Evolutionary conservation across 2,888 invertebrate species (phyloP), one percentile per base, ranked within the genome.

Genomic region (Dorcus parallelipipedus): DNA sequence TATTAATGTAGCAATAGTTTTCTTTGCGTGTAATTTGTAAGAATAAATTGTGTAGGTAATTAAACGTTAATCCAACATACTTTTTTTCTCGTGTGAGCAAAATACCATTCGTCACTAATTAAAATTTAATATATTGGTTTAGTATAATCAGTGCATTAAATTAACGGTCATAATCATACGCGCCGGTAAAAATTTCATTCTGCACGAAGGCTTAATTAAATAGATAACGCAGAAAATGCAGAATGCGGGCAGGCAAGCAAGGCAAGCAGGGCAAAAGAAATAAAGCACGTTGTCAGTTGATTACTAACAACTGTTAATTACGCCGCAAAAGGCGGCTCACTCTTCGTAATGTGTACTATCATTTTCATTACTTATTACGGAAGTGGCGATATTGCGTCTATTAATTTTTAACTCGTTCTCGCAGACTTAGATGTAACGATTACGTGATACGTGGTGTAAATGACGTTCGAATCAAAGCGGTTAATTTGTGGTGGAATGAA

Each of bases 291-390:
- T 48, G 57, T 52, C 52, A 48, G 57, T 45, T 43, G 57, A 57
- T 57, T 47, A 38, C 52, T 57, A 57, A 52, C 57, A 52, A 52
- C 57, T 57, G 45, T 49, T 57, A 57, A 57, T 57, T 57, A 57
- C 43, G 47, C 48, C 41, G 48, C 43, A 43, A 20, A 38, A 14
- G 41, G 52, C 40, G 48, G 52, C 38, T 40, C 17, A 6, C 26
- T 33, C 26, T 33, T 33, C 26, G 38, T 40, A 47, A 10, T 47
- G 40, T 52, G 52, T 41, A 39, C 52, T 45, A 50, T 47, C 52
- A 43, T 52, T 52, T 43, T 43, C 40, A 38, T 52, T 50, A 26
- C 39, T 9, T 43, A 41, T 57, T 52, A 33, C 48, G 57, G 57
- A 57, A 57, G 52, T 57, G 43, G 17, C 38, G 17, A 20, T 20